Base-by-base conservation (phyloP, 2,797 vertebrate species). In the Jordanella pulchra region DNA sequence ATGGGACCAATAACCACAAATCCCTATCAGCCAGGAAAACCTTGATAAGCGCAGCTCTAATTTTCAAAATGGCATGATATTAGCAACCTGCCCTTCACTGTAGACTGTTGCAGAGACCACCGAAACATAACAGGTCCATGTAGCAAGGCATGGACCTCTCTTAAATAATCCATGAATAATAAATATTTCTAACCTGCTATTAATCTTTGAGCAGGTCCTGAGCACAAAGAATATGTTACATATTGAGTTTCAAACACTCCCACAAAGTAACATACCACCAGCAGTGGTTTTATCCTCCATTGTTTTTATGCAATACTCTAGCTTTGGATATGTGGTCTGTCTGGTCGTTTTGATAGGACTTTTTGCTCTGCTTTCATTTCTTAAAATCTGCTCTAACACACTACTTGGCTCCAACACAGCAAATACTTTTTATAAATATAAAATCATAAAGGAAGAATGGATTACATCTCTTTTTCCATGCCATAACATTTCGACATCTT, bases 171-270 rank as follows among this genome's bases (percentile, higher is more conserved):
- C 82, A 93, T 94, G 71, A 94, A 94, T 94, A 94, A 94, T 94
- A 72, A 88, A 95, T 94, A 91, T 93, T 93, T 95, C 91, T 93
- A 94, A 94, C 88, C 84, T 89, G 86, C 72, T 92, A 94, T 95
- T 86, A 93, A 95, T 93, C 89, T 93, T 95, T 94, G 93, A 94
- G 81, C 79, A 90, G 87, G 77, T 77, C 86, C 84, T 85, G 85
- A 87, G 83, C 90, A 90, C 87, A 87, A 90, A 93, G 89, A 92
- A 89, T 88, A 91, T 81, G 80, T 79, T 83, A 81, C 79, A 85
- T 87, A 94, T 95, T 89, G 67, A 81, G 86, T 95, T 94, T 91
- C 89, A 85, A 83, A 80, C 81, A 85, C 79, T 89, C 80, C 79
- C 84, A 79, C 83, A 79, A 84, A 80, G 81, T 75, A 47, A 73